Evolutionary conservation across 2,888 invertebrate species (phyloP), one percentile per base, ranked within the genome.

Genomic region (Maniola hyperantus): DNA sequence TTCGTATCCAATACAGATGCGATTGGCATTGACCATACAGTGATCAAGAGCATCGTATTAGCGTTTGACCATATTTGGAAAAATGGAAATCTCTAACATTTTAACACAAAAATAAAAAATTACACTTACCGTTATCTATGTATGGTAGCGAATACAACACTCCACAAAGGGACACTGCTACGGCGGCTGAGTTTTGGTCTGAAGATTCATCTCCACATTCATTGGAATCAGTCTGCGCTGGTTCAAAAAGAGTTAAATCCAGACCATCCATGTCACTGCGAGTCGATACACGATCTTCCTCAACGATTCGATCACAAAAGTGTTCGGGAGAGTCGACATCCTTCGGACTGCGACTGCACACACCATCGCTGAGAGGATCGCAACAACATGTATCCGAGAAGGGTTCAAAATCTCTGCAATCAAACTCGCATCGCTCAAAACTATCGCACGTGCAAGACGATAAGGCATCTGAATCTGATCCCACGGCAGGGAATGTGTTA

Each of bases 171-270:
- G 88, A 77, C 55, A 82, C 78, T 18, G 86, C 76, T 53, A 78
- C 80, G 46, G 84, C 76, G 39, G 77, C 73, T 34, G 76, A 70
- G 65, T 80, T 82, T 64, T 75, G 80, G 61, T 77, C 80, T 46
- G 65, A 57, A 39, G 77, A 71, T 54, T 76, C 71, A 64, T 77
- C 77, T 39, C 74, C 81, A 69, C 80, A 79, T 71, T 83, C 84
- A 66, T 79, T 82, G 36, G 75, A 74, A 67, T 88, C 89, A 64
- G 77, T 77, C 78, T 84, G 87, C 60, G 94, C 94, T 59, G 94
- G 94, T 81, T 95, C 95, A 82, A 95, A 95, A 74, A 95, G 85
- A 71, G 94, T 91, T 79, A 95, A 88, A 85, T 95, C 95, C 74
- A 95, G 88, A 71, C 95, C 95, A 74, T 95, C 95, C 94, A 95